A percentile compares a stretch with the other conserved stretches of the same genome.
These are phyloP conservation scores for Sebastes ruberrimus DNA, from an alignment of 2,797 vertebrate species.

Conservation along the genomic window DNA sequence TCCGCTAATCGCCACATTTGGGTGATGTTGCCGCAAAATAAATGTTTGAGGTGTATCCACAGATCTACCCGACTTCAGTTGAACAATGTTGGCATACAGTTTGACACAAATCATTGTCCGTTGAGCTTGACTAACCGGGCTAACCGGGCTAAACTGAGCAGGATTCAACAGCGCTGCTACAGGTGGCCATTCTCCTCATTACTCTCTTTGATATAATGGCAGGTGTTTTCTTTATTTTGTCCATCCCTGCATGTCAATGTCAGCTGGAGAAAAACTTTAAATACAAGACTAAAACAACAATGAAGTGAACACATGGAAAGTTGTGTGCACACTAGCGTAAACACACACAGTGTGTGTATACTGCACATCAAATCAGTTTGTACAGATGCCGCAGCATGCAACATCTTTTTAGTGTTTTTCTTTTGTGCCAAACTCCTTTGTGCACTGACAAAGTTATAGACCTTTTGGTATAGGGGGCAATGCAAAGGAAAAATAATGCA, in stretches of 20 bases:
- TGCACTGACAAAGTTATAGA: neutral
- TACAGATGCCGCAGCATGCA: neutral
- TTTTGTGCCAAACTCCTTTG: neutral
- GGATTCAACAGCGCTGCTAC: neutral
- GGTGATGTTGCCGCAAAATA: neutral
- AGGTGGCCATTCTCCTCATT: neutral
- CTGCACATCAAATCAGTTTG: neutral
- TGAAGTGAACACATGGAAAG: neutral
- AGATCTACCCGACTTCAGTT: neutral
- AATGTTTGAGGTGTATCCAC: neutral
- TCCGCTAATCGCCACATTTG: neutral
- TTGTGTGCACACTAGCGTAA: neutral
- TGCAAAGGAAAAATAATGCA: too few relatives aligned
- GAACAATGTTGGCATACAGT: neutral
- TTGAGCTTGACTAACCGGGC: neutral
- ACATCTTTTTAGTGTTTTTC: neutral
- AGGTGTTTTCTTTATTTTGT: neutral
- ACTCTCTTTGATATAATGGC: neutral
- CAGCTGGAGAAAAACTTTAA: neutral
- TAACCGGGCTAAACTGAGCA: neutral
- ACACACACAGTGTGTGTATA: neutral
- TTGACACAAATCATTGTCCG: too few relatives aligned
- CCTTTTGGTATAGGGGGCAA: too few relatives aligned
- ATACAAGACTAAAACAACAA: slow-evolving; percentile 10
- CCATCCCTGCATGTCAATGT: neutral